Percentiles rank a stretch among this genome's conserved stretches.
Conservation (phyloP, 2,888 invertebrate genomes). For the Eledona agricola region DNA sequence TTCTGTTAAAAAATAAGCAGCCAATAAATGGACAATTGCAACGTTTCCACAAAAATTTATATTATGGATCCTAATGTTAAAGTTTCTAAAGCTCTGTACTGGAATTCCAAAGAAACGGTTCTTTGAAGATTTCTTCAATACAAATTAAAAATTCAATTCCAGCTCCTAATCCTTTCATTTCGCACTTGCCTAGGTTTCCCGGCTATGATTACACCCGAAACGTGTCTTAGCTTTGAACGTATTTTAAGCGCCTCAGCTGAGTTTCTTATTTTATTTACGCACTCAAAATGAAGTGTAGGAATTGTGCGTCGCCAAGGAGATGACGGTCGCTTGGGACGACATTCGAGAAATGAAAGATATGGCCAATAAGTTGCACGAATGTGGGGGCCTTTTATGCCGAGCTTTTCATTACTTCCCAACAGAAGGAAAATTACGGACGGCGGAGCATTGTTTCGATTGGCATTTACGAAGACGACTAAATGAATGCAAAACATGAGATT, state of each 20-base stretch:
- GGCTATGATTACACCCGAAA: background rate
- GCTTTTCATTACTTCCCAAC: no score
- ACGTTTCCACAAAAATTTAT: no score
- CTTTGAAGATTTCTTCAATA: background rate
- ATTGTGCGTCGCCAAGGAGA: constrained; percentile 8
- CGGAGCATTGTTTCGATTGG: background rate
- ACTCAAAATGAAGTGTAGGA: constrained; percentile 5
- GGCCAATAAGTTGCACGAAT: background rate
- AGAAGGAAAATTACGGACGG: background rate
- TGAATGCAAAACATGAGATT: no score
- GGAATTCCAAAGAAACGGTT: no score
- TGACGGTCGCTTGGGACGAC: constrained; percentile 7
- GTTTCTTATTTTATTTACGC: background rate
- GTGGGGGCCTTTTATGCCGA: no score
- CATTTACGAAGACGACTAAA: no score
- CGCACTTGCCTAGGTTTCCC: constrained; percentile 2
- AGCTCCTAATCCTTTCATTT: constrained; percentile 3
- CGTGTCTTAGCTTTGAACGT: background rate
- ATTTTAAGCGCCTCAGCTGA: background rate
- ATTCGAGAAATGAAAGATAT: constrained; percentile 1
- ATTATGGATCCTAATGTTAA: no score
- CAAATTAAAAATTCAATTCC: constrained; percentile 7
- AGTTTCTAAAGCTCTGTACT: no score
- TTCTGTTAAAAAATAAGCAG: no score
- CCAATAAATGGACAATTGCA: no score